Evolutionary conservation across 2,113 vertebrate genomes (phyloP).

Genomic region (Dicerorhinus sumatrensis): DNA sequence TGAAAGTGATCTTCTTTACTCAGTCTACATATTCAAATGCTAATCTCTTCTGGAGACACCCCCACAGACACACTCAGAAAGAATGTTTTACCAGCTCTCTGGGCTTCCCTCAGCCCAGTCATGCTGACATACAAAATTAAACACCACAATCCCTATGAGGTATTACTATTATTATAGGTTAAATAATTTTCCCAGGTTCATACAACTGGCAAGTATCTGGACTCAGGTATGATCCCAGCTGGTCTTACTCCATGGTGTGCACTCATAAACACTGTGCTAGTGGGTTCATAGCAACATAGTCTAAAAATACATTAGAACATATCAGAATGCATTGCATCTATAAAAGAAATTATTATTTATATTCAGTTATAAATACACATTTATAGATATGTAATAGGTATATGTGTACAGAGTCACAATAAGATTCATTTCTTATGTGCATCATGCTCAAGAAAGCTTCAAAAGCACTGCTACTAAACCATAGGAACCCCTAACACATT

Average conservation of each 20-base stretch:
- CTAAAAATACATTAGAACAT: not conserved
- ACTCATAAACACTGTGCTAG: not conserved
- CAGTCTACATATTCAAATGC: not conserved
- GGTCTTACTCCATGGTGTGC: not conserved
- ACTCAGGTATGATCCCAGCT: not conserved
- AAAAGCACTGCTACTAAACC: not conserved
- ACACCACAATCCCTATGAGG: not conserved
- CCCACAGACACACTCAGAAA: not conserved
- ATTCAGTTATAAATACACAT: not conserved
- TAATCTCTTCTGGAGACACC: not conserved
- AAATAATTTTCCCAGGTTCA: not conserved
- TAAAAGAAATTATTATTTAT: not conserved
- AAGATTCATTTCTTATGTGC: not conserved
- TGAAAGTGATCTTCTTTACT: not conserved
- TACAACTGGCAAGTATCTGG: not conserved
- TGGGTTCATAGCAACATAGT: not conserved
- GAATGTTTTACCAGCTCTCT: not conserved
- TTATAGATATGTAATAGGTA: not conserved
- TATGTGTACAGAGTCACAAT: not conserved
- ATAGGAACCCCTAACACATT: not conserved
- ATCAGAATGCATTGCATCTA: not conserved
- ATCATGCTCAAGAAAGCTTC: not conserved
- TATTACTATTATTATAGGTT: not conserved
- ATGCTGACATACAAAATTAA: not conserved
- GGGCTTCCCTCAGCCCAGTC: not conserved